Evolutionary conservation across 2,888 invertebrate genomes (phyloP), one percentile per base, ranked within the genome.

Genomic region (Axea sp.): DNA sequence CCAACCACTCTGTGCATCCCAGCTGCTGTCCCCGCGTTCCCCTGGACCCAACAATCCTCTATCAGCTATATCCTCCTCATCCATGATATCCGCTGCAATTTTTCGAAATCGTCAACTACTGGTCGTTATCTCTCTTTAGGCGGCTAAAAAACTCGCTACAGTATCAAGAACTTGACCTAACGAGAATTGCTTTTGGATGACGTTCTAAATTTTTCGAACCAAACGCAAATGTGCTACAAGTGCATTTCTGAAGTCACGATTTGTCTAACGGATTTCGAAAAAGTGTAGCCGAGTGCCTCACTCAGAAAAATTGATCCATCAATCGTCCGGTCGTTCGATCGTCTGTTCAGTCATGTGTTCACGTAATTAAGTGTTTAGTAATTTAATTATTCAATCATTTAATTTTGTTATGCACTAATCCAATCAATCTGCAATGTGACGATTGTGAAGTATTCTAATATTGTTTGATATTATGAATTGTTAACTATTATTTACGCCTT

Each of bases 1-100:
- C 83, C 86, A 83, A 85, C 87, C 86, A 83, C 86, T 87, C 86
- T 78, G 77, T 75, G 77, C 76, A 68, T 75, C 78, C 73, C 78
- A 69, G 55, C 76, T 45, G 31, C 57, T 47, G 39, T 33, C 64
- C 51, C 57, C 57, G 24, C 74, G 22, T 35, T 33, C 71, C 59
- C 47, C 71, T 55, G 37, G 33, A 35, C 64, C 71, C 75, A 60
- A 73, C 59, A 69, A 79, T 78, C 76, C 75, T 64, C 76, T 80
- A 80, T 81, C 76, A 79, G 72, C 77, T 77, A 80, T 82, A 81
- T 81, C 81, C 79, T 79, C 67, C 79, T 81, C 80, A 76, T 81
- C 76, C 76, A 67, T 68, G 73, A 76, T 67, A 76, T 76, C 75
- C 68, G 75, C 64, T 55, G 72, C 78, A 79, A 76, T 57, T 73